Percentiles rank a stretch among this genome's conserved stretches.
Evolutionary conservation across 2,797 vertebrate genomes (phyloP).

Genomic region (Loriculus beryllinus): DNA sequence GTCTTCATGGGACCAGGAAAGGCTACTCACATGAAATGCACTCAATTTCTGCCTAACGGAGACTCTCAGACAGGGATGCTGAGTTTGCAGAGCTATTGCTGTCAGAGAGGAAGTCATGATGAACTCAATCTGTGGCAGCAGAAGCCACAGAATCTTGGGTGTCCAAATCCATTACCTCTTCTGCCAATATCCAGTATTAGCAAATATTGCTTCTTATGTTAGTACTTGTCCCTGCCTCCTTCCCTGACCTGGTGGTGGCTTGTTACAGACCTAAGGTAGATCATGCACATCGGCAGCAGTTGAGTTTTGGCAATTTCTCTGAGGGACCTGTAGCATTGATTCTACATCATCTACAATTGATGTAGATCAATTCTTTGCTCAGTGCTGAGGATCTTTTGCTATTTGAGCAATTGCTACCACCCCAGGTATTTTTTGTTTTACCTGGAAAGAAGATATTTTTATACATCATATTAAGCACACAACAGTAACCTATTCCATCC

Average conservation of each 20-base stretch:
- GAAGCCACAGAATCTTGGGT: background rate
- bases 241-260: background rate
- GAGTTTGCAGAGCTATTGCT: background rate
- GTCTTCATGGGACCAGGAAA: background rate
- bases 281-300: background rate
- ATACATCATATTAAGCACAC: background rate
- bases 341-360: background rate
- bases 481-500: accelerated
- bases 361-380: background rate
- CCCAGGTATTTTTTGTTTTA: background rate
- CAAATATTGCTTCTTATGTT: background rate
- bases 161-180: background rate
- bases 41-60: background rate
- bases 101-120: background rate
- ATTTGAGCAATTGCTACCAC: background rate
- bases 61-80: background rate
- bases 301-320: background rate
- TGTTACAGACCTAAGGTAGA: background rate
- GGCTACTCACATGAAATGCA: background rate
- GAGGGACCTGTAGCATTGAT: background rate
- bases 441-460: background rate
- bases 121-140: background rate
- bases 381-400: background rate
- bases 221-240: background rate
- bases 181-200: background rate